These are phyloP conservation scores for Pantherophis guttatus DNA, from an alignment of 2,113 vertebrate genomes.

Conservation along the genomic window DNA sequence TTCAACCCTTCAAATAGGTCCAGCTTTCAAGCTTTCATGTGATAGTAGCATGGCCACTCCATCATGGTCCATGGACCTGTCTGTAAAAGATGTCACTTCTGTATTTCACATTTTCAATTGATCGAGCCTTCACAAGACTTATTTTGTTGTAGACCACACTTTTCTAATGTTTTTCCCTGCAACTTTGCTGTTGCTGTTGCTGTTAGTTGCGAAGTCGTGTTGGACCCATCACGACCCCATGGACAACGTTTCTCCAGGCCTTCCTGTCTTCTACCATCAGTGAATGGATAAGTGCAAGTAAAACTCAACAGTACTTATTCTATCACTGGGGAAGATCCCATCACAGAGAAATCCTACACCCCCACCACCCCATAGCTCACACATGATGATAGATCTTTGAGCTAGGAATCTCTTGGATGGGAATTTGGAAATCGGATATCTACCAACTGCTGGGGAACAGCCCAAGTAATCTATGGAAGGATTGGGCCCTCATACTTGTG, in stretches of 20 bases:
- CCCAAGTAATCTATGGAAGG: not conserved
- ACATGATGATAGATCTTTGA: not conserved
- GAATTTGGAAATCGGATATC: not conserved
- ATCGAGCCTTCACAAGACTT: not conserved
- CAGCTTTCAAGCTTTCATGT: not conserved
- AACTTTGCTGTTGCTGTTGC: not conserved
- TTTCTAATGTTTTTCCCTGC: too few species aligned
- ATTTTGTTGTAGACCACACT: not conserved
- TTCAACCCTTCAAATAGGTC: not conserved
- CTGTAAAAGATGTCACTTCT: not conserved
- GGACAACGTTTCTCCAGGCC: too few species aligned
- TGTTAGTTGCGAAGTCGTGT: too few species aligned
- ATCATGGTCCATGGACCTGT: not conserved
- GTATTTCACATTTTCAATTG: not conserved
- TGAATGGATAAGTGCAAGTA: not conserved
- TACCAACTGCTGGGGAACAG: not conserved
- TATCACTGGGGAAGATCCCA: not conserved
- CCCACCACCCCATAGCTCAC: not conserved
- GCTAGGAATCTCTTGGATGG: not conserved
- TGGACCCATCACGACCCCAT: too few species aligned
- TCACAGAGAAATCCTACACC: not conserved
- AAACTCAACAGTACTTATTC: not conserved
- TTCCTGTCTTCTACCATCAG: not conserved
- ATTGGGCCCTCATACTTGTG: not conserved
- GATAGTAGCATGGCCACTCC: not conserved